Conservation (phyloP, 2,113 vertebrate genomes). For the Sinocyclocheilus anshuiensis region DNA sequence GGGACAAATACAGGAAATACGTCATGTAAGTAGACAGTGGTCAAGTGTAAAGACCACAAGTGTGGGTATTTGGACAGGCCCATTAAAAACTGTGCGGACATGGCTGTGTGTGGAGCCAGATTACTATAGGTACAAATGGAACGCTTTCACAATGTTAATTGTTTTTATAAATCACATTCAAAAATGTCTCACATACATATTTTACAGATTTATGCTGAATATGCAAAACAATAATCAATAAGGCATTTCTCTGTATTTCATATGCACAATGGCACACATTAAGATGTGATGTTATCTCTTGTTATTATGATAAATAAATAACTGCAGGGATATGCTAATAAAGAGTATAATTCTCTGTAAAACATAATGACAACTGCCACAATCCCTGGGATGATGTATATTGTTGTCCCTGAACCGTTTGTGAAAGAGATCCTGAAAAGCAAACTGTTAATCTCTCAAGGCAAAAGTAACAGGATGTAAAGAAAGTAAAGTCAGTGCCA, state of each 20-base stretch:
- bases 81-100: no score
- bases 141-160: background rate
- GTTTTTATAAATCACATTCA: constrained; percentile 9
- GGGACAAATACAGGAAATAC: no score
- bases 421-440: constrained; percentile 34
- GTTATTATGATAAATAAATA: background rate
- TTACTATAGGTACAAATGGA: background rate
- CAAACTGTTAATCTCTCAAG: background rate
- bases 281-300: no score
- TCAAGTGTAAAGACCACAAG: no score
- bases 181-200: background rate
- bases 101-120: background rate
- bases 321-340: constrained; percentile 9
- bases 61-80: no score
- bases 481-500: background rate
- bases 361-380: constrained; percentile 11
- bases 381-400: background rate
- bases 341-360: background rate
- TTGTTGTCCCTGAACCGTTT: constrained; percentile 52
- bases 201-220: background rate
- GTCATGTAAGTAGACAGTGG: no score
- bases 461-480: background rate
- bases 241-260: background rate
- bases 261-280: no score
- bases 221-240: background rate